Conservation (phyloP, 1,140 invertebrate species). For the Phthorimaea operculella region DNA sequence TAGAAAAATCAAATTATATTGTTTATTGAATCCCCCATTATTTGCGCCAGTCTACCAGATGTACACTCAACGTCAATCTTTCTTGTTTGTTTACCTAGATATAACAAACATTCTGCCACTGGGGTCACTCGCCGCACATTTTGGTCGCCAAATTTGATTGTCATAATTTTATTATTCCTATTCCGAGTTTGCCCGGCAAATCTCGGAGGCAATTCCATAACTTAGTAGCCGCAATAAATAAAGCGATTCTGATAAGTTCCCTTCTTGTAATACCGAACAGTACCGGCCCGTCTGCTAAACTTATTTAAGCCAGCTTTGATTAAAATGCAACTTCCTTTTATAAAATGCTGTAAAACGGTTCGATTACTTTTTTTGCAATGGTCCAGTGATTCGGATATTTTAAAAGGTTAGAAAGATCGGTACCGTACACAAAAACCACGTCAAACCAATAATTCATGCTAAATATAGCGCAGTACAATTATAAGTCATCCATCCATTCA, state of each 20-base stretch:
- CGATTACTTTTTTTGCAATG: neutral
- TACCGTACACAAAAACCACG: constrained; percentile 38
- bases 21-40: constrained; percentile 54
- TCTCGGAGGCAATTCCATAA: constrained; percentile 20
- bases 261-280: neutral
- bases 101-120: constrained; percentile 53
- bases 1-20: constrained; percentile 60
- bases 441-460: constrained; percentile 65
- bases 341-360: neutral
- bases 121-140: constrained; percentile 50
- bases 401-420: neutral
- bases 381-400: constrained; percentile 3
- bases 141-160: constrained; percentile 49
- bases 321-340: neutral
- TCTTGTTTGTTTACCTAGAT: constrained; percentile 60
- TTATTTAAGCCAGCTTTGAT: neutral
- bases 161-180: constrained; percentile 47
- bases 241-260: neutral
- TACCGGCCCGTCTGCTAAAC: neutral
- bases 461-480: constrained; percentile 62
- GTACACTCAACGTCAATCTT: constrained; percentile 63
- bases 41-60: constrained; percentile 59
- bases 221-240: constrained; percentile 14
- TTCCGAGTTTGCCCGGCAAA: constrained; percentile 14
- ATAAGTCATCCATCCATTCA: constrained; percentile 64